Conservation (phyloP, 1,140 invertebrate species). For the Zaprionus nigranus region DNA sequence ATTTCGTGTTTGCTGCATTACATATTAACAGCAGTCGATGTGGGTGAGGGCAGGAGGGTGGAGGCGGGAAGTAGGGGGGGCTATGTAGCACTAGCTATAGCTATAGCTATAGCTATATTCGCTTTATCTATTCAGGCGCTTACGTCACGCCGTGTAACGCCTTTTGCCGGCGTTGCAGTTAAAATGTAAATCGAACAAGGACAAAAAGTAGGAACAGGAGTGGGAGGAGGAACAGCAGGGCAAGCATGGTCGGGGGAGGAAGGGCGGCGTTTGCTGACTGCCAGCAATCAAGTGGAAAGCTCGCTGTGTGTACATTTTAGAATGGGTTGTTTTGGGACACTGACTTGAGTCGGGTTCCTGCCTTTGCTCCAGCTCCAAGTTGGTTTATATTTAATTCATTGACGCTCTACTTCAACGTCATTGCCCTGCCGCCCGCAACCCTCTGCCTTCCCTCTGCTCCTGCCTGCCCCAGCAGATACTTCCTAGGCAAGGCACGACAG, state of each 20-base stretch:
- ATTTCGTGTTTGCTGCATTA: conserved; percentile 44
- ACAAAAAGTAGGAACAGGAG: conserved; percentile 28
- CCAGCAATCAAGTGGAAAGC: conserved; percentile 77
- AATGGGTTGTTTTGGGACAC: conserved; percentile 52
- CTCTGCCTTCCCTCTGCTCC: neutral
- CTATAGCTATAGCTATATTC: conserved; percentile 26
- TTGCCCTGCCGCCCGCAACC: conserved; percentile 9
- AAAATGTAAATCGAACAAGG: conserved; percentile 81
- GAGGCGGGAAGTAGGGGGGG: neutral
- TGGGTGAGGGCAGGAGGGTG: neutral
- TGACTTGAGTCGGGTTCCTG: neutral
- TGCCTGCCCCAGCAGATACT: conserved; percentile 32
- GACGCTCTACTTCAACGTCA: conserved; percentile 72
- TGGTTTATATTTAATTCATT: conserved; percentile 76
- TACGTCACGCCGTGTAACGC: conserved; percentile 61
- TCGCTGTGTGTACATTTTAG: conserved; percentile 76
- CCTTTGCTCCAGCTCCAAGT: conserved; percentile 16
- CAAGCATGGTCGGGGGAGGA: neutral
- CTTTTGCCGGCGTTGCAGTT: conserved; percentile 60
- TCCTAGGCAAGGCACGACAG: conserved; percentile 58
- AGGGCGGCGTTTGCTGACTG: conserved; percentile 35
- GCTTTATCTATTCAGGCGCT: conserved; percentile 47
- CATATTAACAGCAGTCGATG: conserved; percentile 25
- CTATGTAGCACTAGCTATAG: conserved; percentile 9
- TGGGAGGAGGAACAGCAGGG: neutral